These are phyloP conservation scores for Hyla sarda DNA, from an alignment of 2,113 vertebrate genomes.

Conservation along the genomic window DNA sequence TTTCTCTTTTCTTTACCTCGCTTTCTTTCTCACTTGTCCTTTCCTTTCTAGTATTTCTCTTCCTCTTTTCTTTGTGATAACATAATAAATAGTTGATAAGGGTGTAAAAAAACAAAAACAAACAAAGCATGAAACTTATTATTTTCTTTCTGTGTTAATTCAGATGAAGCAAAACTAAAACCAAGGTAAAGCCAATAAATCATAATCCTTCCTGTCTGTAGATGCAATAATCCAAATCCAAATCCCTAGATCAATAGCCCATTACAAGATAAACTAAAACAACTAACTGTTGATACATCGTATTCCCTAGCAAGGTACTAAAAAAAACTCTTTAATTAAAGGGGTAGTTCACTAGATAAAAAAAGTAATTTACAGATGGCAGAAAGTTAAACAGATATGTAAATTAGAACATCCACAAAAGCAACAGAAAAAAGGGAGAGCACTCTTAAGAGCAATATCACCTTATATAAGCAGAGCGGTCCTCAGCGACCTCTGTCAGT, in stretches of 20 bases:
- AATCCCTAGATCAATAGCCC: background rate
- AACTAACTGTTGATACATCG: background rate
- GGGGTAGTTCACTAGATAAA: no score
- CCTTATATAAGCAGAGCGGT: no score
- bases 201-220: background rate
- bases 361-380: no score
- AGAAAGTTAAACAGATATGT: no score
- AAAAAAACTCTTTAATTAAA: no score
- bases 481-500: no score
- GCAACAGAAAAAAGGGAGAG: no score
- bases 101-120: background rate
- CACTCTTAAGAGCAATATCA: no score
- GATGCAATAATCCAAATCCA: background rate
- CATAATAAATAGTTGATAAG: background rate
- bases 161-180: background rate
- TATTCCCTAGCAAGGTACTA: background rate
- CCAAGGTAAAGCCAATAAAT: background rate
- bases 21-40: background rate
- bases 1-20: background rate
- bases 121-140: background rate
- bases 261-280: background rate
- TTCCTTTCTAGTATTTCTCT: background rate
- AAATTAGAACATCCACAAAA: no score
- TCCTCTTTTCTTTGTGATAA: background rate
- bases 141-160: background rate